These are phyloP conservation scores for Gallinago media DNA, from an alignment of 2,113 vertebrate species.

Conservation along the genomic window DNA sequence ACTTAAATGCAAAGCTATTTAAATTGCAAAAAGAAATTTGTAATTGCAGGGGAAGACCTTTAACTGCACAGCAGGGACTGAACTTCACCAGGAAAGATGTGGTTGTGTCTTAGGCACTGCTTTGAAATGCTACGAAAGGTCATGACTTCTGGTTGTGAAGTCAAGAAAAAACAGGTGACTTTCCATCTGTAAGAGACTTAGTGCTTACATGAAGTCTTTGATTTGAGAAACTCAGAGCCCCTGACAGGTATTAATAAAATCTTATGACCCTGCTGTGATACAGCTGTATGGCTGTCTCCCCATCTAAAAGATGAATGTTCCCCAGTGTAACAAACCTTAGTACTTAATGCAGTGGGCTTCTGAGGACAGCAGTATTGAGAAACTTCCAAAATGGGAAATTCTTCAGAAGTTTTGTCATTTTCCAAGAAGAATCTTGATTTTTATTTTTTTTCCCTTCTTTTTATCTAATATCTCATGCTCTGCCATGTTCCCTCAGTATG, in stretches of 20 bases:
- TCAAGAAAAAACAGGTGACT: background rate
- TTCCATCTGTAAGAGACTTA: background rate
- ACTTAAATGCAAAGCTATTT: background rate
- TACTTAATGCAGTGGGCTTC: background rate
- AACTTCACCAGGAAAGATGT: background rate
- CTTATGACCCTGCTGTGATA: background rate
- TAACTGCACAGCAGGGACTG: background rate
- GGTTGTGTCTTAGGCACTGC: background rate
- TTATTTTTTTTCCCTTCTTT: background rate
- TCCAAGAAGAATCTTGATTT: background rate
- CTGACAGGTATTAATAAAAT: background rate
- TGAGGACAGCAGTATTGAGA: background rate
- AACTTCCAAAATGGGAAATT: background rate
- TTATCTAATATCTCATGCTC: background rate
- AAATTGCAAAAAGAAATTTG: background rate
- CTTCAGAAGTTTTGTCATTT: background rate
- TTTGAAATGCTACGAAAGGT: background rate
- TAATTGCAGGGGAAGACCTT: background rate
- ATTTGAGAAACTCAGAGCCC: background rate
- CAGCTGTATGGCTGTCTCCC: background rate
- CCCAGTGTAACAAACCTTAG: background rate
- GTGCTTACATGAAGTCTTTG: background rate
- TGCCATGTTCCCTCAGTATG: background rate
- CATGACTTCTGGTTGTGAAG: background rate
- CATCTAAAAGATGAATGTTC: background rate